Evolutionary conservation across 1,140 invertebrate species (phyloP), one percentile per base, ranked within the genome.

Genomic region (Cydia fagiglandana): DNA sequence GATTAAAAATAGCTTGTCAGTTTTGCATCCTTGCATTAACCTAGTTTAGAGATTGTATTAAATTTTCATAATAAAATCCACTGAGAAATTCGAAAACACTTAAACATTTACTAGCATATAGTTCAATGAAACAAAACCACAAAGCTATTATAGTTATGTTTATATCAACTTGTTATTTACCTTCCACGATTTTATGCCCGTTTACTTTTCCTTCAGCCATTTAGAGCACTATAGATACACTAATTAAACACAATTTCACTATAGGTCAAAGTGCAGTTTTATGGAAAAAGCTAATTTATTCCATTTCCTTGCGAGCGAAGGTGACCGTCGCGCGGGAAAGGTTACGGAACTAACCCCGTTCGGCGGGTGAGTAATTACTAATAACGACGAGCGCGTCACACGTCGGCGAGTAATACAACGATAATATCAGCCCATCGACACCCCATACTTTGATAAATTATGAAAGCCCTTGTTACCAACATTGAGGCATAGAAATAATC

Each of bases 151-250:
- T 28, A 28, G 1, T 2, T 2, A 28, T 3, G n/a, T n/a, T n/a
- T n/a, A n/a, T n/a, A 30, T 3, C 30, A 30, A 30, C 4, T 30
- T 30, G 30, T 30, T 30, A 76, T 73, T 75, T 79, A 88, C 86
- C 84, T 83, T 83, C 78, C 76, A 77, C 78, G n/a, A 78, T 75
- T 76, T 83, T 76, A 73, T 86, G 77, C 77, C 86, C 86, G 75
- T 88, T 88, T 7, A 81, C 56, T 20, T 83, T 79, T 66, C 78
- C 56, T 75, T 82, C 77, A 28, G 73, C 77, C 81, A 82, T 80
- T 45, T 75, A 79, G 47, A 38, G 50, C n/a, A 53, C 50, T 45
- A 7, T 45, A 38, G 24, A 38, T 12, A 38, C 50, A 38, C 50
- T 45, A 66, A 61, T 74, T 47, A 73, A 20, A 34, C 64, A 68